These are phyloP conservation scores for Scolopax rusticola DNA, from an alignment of 2,797 vertebrate species.

Conservation along the genomic window DNA sequence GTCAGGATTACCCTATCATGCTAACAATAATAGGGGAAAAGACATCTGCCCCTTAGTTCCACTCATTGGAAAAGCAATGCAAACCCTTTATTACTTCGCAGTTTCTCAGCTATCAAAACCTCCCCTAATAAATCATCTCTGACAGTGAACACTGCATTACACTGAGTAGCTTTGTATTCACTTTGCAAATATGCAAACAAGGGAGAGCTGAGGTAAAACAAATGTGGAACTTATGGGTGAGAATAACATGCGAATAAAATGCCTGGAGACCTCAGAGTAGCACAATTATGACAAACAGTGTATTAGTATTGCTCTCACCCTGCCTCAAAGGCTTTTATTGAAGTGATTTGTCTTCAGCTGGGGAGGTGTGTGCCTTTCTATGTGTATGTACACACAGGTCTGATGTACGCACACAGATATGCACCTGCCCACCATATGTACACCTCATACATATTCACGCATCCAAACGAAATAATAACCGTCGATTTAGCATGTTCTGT, in stretches of 20 bases:
- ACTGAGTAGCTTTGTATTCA: conserved; percentile 55
- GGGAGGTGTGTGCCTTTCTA: conserved; percentile 16
- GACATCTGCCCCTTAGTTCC: conserved; percentile 30
- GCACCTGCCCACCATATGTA: not conserved
- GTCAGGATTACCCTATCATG: not conserved
- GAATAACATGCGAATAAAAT: not conserved
- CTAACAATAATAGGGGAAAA: not conserved
- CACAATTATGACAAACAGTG: not conserved
- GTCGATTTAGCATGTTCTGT: conserved; percentile 8
- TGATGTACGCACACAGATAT: not conserved
- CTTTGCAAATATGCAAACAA: conserved; percentile 62
- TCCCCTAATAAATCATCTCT: conserved; percentile 35
- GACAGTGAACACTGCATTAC: conserved; percentile 23
- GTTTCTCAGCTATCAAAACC: conserved; percentile 26
- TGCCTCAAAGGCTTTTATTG: conserved; percentile 47
- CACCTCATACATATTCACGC: not conserved
- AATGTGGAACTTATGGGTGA: conserved; percentile 40
- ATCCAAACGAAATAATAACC: not conserved
- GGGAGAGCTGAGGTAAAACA: conserved; percentile 57
- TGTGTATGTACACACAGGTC: not conserved
- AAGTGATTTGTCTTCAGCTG: conserved; percentile 52
- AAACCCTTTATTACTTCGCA: not conserved
- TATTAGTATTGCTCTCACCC: conserved; percentile 44
- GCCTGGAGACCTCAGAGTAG: not conserved
- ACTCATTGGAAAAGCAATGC: conserved; percentile 12